These are phyloP conservation scores for Sebastes taczanowskii DNA, from an alignment of 2,797 vertebrate species.

Conservation along the genomic window DNA sequence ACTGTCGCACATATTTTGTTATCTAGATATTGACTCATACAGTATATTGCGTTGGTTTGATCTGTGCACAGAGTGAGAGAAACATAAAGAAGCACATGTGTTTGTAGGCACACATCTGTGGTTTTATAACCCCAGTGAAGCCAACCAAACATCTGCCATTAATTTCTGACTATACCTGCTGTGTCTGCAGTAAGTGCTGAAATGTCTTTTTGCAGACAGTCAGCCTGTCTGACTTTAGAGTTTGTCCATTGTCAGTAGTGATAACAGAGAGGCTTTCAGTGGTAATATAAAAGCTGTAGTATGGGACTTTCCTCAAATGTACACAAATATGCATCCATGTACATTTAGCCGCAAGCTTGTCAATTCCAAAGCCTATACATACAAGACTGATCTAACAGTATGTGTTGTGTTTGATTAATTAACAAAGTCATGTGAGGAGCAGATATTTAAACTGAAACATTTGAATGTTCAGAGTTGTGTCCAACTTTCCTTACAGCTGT, in stretches of 20 bases:
- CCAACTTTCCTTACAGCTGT: neutral
- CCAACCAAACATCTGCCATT: neutral
- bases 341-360: neutral
- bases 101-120: neutral
- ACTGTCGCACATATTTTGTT: constrained; percentile 32
- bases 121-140: neutral
- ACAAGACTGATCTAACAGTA: neutral
- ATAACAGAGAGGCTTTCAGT: neutral
- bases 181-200: neutral
- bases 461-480: neutral
- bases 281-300: neutral
- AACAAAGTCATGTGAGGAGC: neutral
- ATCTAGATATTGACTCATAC: neutral
- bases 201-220: neutral
- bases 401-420: neutral
- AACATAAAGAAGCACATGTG: neutral
- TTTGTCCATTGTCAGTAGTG: neutral
- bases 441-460: neutral
- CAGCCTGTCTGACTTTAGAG: neutral
- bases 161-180: neutral
- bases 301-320: neutral
- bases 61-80: neutral
- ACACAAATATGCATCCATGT: neutral
- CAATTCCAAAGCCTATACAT: neutral
- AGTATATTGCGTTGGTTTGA: neutral